Evolutionary conservation across 2,888 invertebrate genomes (phyloP).

Genomic region (Parnassius mnemosyne): DNA sequence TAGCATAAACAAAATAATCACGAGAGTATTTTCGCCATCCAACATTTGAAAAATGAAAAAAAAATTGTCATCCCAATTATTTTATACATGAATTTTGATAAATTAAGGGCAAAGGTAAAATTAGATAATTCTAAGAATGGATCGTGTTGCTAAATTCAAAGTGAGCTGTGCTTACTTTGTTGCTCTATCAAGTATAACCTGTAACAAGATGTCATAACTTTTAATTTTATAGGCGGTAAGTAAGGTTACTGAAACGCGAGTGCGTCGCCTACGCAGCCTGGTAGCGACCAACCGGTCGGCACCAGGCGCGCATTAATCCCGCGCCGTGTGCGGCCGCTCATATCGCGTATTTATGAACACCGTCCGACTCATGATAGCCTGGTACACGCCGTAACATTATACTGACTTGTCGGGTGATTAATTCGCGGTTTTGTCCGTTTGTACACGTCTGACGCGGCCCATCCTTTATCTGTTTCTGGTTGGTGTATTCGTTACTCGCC

Average conservation of each 20-base stretch:
- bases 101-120: too few relatives aligned
- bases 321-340: constrained; percentile 72
- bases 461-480: constrained; percentile 34
- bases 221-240: constrained; percentile 14
- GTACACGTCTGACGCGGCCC: constrained; percentile 36
- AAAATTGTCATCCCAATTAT: too few relatives aligned
- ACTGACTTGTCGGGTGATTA: constrained; percentile 59
- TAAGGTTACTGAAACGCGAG: constrained; percentile 33
- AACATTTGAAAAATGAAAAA: too few relatives aligned
- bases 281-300: constrained; percentile 43
- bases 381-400: constrained; percentile 62
- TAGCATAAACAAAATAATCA: too few relatives aligned
- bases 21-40: too few relatives aligned
- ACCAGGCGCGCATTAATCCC: constrained; percentile 65
- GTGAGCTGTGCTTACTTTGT: too few relatives aligned
- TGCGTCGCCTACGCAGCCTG: constrained; percentile 59
- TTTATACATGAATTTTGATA: too few relatives aligned
- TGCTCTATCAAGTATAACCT: too few relatives aligned
- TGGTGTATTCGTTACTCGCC: constrained; percentile 27
- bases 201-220: constrained; percentile 9
- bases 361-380: constrained; percentile 56
- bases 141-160: too few relatives aligned
- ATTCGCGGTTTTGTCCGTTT: constrained; percentile 49
- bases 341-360: constrained; percentile 74
- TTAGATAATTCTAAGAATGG: too few relatives aligned